phyloP scores from a whole-genome alignment of 2,797 vertebrate genomes.

The Octomys mimax region DNA sequence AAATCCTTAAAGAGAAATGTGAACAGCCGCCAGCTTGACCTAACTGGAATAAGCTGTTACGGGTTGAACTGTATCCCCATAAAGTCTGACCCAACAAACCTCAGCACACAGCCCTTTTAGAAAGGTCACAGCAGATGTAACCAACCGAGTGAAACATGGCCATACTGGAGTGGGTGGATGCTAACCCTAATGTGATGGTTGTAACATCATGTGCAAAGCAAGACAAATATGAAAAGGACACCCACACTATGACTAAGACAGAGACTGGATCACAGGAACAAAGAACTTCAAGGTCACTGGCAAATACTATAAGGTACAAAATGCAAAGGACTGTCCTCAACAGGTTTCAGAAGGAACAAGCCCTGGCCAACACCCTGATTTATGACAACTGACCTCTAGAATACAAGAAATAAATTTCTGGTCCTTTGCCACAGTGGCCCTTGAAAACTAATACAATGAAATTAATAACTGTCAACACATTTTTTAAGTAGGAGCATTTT shows the following conservation, averaged over 20 bases:
- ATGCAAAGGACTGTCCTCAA: neutral
- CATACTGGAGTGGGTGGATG: neutral
- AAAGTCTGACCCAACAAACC: neutral
- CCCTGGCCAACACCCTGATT: neutral
- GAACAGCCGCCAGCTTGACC: neutral
- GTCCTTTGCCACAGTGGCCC: neutral
- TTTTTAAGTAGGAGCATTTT: neutral
- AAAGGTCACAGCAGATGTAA: neutral
- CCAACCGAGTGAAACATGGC: neutral
- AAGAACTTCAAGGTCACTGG: neutral
- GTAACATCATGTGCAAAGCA: neutral
- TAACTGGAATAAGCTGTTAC: neutral
- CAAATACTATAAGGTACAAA: neutral
- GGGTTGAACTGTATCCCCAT: neutral
- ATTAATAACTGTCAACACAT: neutral
- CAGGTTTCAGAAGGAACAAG: neutral
- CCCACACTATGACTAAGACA: neutral
- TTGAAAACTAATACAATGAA: neutral
- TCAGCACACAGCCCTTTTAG: neutral
- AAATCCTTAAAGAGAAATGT: slow-evolving; percentile 5
- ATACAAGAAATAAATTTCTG: neutral
- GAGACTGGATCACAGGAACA: neutral
- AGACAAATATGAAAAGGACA: neutral
- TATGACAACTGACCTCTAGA: neutral
- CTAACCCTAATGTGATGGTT: neutral